phyloP scores from a whole-genome alignment of 2,888 invertebrate genomes.

The Acanthosepion esculentum region DNA sequence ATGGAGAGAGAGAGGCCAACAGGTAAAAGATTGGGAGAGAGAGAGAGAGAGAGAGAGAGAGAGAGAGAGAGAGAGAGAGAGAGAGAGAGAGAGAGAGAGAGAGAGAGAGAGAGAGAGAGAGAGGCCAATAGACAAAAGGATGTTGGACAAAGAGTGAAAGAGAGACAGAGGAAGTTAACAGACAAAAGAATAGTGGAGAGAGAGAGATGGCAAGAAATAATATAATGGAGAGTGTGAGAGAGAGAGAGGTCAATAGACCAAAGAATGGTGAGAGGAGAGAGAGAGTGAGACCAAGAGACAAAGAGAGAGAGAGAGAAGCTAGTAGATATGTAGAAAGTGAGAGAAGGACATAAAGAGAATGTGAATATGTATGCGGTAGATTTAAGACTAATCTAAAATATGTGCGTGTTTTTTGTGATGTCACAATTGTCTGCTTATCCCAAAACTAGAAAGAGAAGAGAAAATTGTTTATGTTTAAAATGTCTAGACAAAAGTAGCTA shows the following conservation, averaged over 20 bases:
- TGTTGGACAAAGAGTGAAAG: no score
- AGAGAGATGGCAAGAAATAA: no score
- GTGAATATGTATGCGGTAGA: no score
- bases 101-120: neutral
- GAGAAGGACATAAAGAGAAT: neutral
- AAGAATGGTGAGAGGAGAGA: neutral
- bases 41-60: neutral
- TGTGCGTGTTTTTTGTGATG: no score
- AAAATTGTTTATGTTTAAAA: no score
- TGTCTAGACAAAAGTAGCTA: no score
- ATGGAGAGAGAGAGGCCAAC: neutral
- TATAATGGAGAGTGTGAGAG: neutral
- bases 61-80: neutral
- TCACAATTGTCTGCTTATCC: no score
- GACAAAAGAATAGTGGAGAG: neutral
- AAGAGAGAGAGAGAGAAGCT: neutral
- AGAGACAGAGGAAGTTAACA: neutral
- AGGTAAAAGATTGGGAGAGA: neutral
- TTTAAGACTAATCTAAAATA: no score
- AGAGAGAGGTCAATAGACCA: neutral
- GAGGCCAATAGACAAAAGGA: neutral
- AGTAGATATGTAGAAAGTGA: neutral
- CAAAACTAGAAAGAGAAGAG: no score
- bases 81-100: neutral
- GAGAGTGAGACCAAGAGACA: neutral